phyloP scores from a whole-genome alignment of 2,888 invertebrate species.

The Stenodera caucasica region DNA sequence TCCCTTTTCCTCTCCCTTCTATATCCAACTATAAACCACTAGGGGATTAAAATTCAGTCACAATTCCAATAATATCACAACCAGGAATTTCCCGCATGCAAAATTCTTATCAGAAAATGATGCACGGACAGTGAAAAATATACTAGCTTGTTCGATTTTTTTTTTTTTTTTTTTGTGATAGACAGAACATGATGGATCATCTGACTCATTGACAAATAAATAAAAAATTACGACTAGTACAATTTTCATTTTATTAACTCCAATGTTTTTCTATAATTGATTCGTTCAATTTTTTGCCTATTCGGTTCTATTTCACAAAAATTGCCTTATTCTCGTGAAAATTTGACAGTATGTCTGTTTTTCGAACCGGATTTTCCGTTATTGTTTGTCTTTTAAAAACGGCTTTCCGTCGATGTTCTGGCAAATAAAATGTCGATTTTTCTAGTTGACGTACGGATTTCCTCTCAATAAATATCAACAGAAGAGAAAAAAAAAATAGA shows the following conservation, averaged over 20 bases:
- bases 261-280: too few species aligned
- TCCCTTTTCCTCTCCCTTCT: not conserved
- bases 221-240: too few species aligned
- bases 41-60: slow-evolving; percentile 41
- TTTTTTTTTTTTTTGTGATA: slow-evolving; percentile 34
- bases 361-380: not conserved
- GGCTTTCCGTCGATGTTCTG: not conserved
- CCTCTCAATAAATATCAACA: not conserved
- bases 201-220: slow-evolving; percentile 20
- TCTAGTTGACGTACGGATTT: not conserved
- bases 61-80: slow-evolving; percentile 40
- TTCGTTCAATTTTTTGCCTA: slow-evolving; percentile 14
- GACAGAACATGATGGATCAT: slow-evolving; percentile 48
- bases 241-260: too few species aligned
- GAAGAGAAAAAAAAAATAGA: not conserved
- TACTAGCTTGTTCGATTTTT: too few species aligned
- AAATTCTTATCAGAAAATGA: slow-evolving; percentile 48
- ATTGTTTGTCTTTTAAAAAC: slow-evolving; percentile 1
- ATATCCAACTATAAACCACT: slow-evolving; percentile 30
- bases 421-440: not conserved
- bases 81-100: slow-evolving; percentile 38
- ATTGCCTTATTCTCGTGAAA: slow-evolving; percentile 9
- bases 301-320: too few species aligned
- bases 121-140: slow-evolving; percentile 46
- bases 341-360: not conserved